These are phyloP conservation scores for Sphecodes monilicornis DNA, from an alignment of 2,888 invertebrate species.

Conservation along the genomic window DNA sequence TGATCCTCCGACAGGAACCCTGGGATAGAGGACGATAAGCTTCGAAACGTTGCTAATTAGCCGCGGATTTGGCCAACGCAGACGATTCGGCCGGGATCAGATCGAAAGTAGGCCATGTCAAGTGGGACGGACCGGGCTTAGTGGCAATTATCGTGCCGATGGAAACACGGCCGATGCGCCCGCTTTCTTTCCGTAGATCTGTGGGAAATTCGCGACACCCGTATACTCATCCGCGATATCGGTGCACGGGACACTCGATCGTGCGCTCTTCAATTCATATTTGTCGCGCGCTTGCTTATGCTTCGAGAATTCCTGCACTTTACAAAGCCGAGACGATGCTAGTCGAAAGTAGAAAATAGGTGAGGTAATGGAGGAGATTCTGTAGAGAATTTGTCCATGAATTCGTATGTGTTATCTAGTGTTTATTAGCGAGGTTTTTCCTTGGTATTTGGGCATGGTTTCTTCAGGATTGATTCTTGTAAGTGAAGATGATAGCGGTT, in stretches of 20 bases:
- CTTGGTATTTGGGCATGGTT: too few relatives aligned
- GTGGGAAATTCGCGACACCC: constrained; percentile 40
- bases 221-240: neutral
- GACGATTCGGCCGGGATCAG: constrained; percentile 3
- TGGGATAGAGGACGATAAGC: constrained; percentile 11
- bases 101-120: constrained; percentile 26
- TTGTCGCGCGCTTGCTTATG: neutral
- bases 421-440: too few relatives aligned
- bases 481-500: too few relatives aligned
- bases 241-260: neutral
- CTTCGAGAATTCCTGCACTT: neutral
- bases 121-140: constrained; percentile 47
- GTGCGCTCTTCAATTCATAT: neutral
- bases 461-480: too few relatives aligned
- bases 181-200: constrained; percentile 48
- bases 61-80: neutral
- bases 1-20: constrained; percentile 1
- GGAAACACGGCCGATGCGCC: constrained; percentile 52
- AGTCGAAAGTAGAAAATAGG: too few relatives aligned
- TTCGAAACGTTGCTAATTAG: constrained; percentile 10
- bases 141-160: constrained; percentile 47
- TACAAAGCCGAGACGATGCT: neutral
- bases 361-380: too few relatives aligned
- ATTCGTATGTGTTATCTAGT: too few relatives aligned
- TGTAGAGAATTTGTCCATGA: too few relatives aligned